Evolutionary conservation across 2,113 vertebrate species (phyloP).

Genomic region (Cyprichromis sp.): DNA sequence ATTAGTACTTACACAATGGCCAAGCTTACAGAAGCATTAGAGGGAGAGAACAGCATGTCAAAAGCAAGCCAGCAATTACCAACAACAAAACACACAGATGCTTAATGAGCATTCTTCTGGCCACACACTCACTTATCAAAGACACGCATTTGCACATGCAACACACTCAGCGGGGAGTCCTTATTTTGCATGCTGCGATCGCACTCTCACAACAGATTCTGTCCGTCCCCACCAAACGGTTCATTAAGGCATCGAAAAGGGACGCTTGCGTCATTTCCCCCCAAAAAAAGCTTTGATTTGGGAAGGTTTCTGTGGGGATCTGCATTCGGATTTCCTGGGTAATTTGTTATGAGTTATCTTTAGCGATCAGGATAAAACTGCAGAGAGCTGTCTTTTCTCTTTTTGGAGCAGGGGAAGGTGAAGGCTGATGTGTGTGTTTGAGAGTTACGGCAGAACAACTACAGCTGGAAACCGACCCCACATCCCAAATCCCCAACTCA

Average conservation of each 20-base stretch:
- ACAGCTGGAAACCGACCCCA: neutral
- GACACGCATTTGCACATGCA: neutral
- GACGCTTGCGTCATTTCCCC: neutral
- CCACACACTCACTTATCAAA: neutral
- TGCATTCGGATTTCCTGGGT: conserved; percentile 31
- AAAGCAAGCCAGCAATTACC: conserved; percentile 61
- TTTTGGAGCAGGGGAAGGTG: neutral
- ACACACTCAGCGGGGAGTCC: neutral
- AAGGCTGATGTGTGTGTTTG: neutral
- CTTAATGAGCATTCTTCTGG: conserved; percentile 28
- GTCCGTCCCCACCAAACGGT: neutral
- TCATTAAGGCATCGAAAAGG: conserved; percentile 28
- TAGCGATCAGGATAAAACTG: conserved; percentile 3
- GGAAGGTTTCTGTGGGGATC: conserved; percentile 22
- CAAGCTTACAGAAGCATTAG: conserved; percentile 87
- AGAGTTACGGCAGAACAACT: conserved; percentile 24
- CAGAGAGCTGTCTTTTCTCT: neutral
- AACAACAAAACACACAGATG: conserved; percentile 49
- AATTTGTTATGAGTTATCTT: conserved; percentile 47
- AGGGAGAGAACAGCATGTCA: conserved; percentile 76
- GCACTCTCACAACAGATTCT: neutral
- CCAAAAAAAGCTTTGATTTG: neutral
- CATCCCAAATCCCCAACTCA: neutral
- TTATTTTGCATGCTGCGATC: neutral
- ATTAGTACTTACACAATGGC: conserved; percentile 94